Evolutionary conservation across 2,888 invertebrate species (phyloP).

Genomic region (Eretmocerus hayati): DNA sequence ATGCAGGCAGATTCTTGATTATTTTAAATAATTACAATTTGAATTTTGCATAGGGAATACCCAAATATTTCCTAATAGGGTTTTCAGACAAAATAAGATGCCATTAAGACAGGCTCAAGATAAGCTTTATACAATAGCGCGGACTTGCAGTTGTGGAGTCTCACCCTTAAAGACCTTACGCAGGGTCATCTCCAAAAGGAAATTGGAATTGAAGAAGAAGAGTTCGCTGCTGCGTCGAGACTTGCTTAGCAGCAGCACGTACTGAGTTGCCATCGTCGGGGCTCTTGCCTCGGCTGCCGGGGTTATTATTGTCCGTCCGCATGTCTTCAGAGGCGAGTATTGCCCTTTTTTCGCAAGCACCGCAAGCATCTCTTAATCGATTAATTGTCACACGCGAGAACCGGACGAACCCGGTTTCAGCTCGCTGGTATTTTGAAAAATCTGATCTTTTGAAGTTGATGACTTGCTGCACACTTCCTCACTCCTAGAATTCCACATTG

Average conservation of each 20-base stretch:
- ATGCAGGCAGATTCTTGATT: too few relatives aligned
- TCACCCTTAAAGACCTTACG: constrained; percentile 32
- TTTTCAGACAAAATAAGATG: too few relatives aligned
- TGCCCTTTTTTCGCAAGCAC: not conserved
- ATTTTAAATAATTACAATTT: too few relatives aligned
- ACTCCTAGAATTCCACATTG: too few relatives aligned
- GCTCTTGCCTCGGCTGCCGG: not conserved
- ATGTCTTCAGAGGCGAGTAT: not conserved
- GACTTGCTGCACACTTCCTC: too few relatives aligned
- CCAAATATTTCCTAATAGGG: too few relatives aligned
- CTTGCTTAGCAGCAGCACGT: constrained; percentile 30
- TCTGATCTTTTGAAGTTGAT: too few relatives aligned
- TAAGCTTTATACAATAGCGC: too few relatives aligned
- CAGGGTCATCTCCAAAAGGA: constrained; percentile 29
- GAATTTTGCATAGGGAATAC: too few relatives aligned
- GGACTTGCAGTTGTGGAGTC: too few relatives aligned
- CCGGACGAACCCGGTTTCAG: not conserved
- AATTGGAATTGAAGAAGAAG: constrained; percentile 27
- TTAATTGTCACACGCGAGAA: constrained; percentile 1
- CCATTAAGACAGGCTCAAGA: too few relatives aligned
- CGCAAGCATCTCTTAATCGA: constrained; percentile 2
- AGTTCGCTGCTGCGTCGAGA: constrained; percentile 27
- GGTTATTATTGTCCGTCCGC: not conserved
- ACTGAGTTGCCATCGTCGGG: constrained; percentile 12
- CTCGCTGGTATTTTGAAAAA: not conserved